Conservation (phyloP, 2,113 vertebrate species). For the Nothocercus nigrocapillus region DNA sequence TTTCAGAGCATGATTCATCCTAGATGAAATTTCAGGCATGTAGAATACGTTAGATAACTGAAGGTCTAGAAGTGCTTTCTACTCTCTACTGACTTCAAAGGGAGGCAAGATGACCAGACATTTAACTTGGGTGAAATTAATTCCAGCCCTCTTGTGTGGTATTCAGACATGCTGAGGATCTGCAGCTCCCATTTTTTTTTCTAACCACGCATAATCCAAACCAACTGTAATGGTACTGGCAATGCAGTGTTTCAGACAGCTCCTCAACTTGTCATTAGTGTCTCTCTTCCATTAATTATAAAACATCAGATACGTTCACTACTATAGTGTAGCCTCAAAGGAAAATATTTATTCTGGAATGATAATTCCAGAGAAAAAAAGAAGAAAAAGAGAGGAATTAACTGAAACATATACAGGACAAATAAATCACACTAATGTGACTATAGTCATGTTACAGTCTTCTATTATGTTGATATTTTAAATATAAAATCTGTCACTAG, state of each 20-base stretch:
- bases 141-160: neutral
- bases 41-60: neutral
- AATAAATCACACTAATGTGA: neutral
- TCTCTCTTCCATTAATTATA: neutral
- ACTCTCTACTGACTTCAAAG: slow-evolving; percentile 32
- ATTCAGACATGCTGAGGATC: neutral
- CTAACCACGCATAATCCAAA: neutral
- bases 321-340: neutral
- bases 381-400: neutral
- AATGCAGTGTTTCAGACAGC: neutral
- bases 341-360: slow-evolving; percentile 4
- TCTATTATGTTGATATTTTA: neutral
- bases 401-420: neutral
- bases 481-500: neutral
- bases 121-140: neutral
- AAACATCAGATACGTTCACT: neutral
- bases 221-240: fast-evolving
- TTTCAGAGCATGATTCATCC: neutral
- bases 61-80: neutral
- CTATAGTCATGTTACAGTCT: neutral
- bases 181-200: neutral
- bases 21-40: neutral
- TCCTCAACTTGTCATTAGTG: neutral
- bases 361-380: neutral
- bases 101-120: neutral